A percentile compares a stretch with the other conserved stretches of the same genome.
Conservation (phyloP, 23 tunicate genomes). For the Halocynthia roretzi region DNA sequence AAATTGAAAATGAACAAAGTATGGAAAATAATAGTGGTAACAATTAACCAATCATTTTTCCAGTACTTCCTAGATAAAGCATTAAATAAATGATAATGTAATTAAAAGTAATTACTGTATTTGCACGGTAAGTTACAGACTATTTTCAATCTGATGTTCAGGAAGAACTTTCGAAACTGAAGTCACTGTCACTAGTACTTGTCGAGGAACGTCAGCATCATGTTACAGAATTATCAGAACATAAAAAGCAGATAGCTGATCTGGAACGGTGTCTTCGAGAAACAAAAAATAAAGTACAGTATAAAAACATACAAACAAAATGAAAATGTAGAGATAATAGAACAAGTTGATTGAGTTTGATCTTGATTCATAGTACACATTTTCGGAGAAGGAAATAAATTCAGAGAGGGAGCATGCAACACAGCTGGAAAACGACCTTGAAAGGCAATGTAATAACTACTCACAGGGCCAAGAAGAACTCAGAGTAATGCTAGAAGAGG, state of each 20-base stretch:
- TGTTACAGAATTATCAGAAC: slow-evolving; percentile 41
- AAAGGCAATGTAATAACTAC: slow-evolving; percentile 53
- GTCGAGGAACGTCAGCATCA: slow-evolving; percentile 86
- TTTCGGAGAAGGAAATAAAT: slow-evolving; percentile 19
- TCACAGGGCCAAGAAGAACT: slow-evolving; percentile 35
- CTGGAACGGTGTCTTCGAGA: not conserved
- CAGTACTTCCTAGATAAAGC: not conserved
- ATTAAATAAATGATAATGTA: too few relatives aligned
- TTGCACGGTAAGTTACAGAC: not conserved
- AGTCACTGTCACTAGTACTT: slow-evolving; percentile 63
- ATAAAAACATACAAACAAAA: not conserved
- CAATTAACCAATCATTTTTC: too few relatives aligned
- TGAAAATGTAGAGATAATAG: not conserved
- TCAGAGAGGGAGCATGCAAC: slow-evolving; percentile 62
- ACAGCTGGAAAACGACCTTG: slow-evolving; percentile 80
- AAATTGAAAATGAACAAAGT: slow-evolving; percentile 67
- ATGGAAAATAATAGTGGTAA: not conserved
- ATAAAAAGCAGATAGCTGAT: slow-evolving; percentile 28
- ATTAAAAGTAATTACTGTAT: too few relatives aligned
- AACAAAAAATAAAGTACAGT: not conserved
- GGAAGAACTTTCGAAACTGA: slow-evolving; percentile 71
- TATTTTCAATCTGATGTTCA: not conserved
- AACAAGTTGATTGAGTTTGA: not conserved
- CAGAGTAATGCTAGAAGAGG: slow-evolving; percentile 27
- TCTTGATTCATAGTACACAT: slow-evolving; percentile 30